Percentiles rank a stretch among this genome's conserved stretches.
Conservation (phyloP, 1,140 invertebrate species). For the Drosophila truncata region DNA sequence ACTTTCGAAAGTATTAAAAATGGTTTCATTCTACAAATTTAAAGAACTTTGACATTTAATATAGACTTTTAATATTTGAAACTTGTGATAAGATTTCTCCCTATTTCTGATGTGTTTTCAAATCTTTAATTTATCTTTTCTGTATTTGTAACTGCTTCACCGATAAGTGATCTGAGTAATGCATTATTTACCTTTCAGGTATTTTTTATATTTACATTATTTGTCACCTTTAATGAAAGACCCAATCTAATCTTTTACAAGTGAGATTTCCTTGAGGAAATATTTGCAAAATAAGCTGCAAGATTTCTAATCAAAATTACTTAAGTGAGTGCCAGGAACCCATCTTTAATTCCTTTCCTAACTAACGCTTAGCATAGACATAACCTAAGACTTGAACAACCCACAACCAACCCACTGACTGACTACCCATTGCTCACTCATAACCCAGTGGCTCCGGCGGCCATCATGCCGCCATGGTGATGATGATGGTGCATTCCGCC, state of each 20-base stretch:
- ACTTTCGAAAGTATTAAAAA: no score
- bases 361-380: conserved; percentile 10
- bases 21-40: no score
- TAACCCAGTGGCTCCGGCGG: conserved; percentile 82
- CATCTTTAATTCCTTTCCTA: conserved; percentile 5
- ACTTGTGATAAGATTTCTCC: neutral
- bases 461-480: conserved; percentile 82
- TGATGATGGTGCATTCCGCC: conserved; percentile 83
- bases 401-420: conserved; percentile 44
- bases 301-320: neutral
- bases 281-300: neutral
- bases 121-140: neutral
- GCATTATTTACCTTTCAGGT: neutral
- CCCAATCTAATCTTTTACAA: no score
- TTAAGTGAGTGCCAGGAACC: conserved; percentile 14
- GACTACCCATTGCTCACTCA: conserved; percentile 55
- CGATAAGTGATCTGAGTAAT: conserved; percentile 1
- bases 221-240: neutral
- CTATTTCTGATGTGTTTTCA: neutral
- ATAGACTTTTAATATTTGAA: neutral
- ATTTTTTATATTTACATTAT: conserved; percentile 3
- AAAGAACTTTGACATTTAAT: neutral
- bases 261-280: neutral
- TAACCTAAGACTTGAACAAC: conserved; percentile 32
- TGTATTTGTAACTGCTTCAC: neutral